phyloP scores from a whole-genome alignment of 2,888 invertebrate species.

The Eupeodes luniger region DNA sequence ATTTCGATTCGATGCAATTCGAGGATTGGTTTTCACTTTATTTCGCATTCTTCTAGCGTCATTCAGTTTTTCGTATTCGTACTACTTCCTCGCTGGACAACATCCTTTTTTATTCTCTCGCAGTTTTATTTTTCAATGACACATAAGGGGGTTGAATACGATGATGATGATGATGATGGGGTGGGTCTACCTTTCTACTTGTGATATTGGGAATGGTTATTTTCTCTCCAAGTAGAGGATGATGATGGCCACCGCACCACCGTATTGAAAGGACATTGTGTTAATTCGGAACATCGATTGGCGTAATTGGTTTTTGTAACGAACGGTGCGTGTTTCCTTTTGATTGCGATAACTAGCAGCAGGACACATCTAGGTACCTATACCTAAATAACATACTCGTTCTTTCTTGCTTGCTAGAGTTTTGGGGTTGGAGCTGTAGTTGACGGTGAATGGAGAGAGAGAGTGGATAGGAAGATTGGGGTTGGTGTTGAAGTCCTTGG shows the following conservation, averaged over 20 bases:
- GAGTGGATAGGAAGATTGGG: too few relatives aligned
- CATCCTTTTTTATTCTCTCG: neutral
- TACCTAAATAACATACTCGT: neutral
- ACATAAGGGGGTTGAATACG: neutral
- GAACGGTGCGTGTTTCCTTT: constrained; percentile 75
- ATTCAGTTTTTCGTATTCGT: constrained; percentile 18
- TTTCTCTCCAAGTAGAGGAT: neutral
- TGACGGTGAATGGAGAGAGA: too few relatives aligned
- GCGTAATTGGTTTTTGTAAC: constrained; percentile 74
- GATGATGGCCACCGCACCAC: neutral
- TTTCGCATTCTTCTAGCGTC: constrained; percentile 35
- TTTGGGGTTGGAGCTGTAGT: neutral
- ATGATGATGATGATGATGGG: neutral
- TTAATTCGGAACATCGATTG: constrained; percentile 73
- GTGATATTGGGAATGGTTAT: neutral
- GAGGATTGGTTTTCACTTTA: constrained; percentile 53
- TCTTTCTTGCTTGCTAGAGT: neutral
- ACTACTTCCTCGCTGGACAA: constrained; percentile 28
- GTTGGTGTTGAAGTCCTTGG: too few relatives aligned
- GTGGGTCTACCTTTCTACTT: neutral
- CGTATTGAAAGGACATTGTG: constrained; percentile 69
- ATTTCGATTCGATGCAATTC: constrained; percentile 32
- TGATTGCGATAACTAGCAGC: constrained; percentile 67
- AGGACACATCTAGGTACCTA: neutral
- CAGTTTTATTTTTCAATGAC: neutral